Evolutionary conservation across 2,797 vertebrate genomes (phyloP).

Genomic region (Holocentrus rufus): DNA sequence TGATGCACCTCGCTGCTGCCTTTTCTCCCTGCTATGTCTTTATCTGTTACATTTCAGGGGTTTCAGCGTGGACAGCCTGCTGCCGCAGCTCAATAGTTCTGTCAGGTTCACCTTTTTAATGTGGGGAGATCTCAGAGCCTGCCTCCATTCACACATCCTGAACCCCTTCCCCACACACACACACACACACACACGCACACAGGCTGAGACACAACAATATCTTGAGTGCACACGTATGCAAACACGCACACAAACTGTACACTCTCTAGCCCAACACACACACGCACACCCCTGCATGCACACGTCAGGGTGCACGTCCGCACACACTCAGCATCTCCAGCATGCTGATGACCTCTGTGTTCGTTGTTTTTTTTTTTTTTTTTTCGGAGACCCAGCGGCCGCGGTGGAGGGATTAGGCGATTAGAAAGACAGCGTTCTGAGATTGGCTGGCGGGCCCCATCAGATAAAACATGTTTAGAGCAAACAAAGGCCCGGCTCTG

Average conservation of each 20-base stretch:
- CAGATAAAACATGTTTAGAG: constrained; percentile 72
- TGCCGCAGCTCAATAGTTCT: constrained; percentile 73
- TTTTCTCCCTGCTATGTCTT: constrained; percentile 71
- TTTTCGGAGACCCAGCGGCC: constrained; percentile 29
- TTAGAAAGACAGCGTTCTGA: constrained; percentile 56
- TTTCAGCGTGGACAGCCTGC: constrained; percentile 59
- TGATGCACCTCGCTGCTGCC: constrained; percentile 48
- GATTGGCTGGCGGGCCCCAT: constrained; percentile 60
- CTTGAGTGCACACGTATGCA: not conserved
- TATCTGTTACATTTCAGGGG: constrained; percentile 68
- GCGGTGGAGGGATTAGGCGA: constrained; percentile 62
- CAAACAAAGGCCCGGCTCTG: constrained; percentile 65
- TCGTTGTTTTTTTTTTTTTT: constrained; percentile 41
- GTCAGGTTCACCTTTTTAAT: constrained; percentile 75
- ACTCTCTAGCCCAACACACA: not conserved
- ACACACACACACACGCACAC: constrained; percentile 19
- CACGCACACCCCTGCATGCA: not conserved
- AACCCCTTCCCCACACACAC: not conserved
- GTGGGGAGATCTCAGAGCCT: constrained; percentile 62
- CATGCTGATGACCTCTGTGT: constrained; percentile 43
- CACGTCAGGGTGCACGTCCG: not conserved
- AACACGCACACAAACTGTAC: not conserved
- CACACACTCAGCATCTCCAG: constrained; percentile 14
- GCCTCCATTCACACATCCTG: not conserved
- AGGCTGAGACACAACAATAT: constrained; percentile 1